phyloP scores from a whole-genome alignment of 2,113 vertebrate genomes.

The Brienomyrus longianalis region DNA sequence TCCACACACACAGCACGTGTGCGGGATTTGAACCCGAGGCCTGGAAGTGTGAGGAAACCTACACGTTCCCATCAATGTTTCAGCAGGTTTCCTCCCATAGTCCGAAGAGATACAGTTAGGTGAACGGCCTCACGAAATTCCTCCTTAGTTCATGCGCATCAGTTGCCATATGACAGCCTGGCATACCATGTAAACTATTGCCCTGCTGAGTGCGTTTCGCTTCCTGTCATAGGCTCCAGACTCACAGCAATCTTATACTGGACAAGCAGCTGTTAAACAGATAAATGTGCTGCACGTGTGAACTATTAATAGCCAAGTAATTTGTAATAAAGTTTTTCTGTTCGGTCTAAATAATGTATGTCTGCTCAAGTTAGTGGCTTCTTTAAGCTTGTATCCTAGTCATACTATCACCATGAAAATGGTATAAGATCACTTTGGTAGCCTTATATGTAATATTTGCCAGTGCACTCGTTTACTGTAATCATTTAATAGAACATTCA shows the following conservation, averaged over 20 bases:
- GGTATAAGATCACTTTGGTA: not conserved
- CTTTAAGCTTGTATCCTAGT: not conserved
- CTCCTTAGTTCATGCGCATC: not conserved
- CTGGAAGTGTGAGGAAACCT: not conserved
- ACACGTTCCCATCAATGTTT: not conserved
- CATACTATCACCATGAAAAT: not conserved
- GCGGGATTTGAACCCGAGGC: not conserved
- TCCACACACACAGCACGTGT: not conserved
- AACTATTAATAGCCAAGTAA: not conserved
- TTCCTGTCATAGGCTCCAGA: not conserved
- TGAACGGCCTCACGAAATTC: not conserved
- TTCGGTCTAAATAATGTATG: not conserved
- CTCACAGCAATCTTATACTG: not conserved
- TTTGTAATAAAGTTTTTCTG: not conserved
- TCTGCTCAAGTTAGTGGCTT: not conserved
- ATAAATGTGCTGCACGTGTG: not conserved
- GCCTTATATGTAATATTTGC: not conserved
- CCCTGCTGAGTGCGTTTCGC: not conserved
- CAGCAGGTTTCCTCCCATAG: not conserved
- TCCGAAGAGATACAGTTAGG: not conserved
- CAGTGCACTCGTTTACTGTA: not conserved
- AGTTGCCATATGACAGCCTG: not conserved
- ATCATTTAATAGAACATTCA: not conserved
- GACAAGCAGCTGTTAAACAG: not conserved
- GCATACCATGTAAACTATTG: not conserved